Conservation (phyloP, 1,140 invertebrate species). For the Dreissena rostriformis region DNA sequence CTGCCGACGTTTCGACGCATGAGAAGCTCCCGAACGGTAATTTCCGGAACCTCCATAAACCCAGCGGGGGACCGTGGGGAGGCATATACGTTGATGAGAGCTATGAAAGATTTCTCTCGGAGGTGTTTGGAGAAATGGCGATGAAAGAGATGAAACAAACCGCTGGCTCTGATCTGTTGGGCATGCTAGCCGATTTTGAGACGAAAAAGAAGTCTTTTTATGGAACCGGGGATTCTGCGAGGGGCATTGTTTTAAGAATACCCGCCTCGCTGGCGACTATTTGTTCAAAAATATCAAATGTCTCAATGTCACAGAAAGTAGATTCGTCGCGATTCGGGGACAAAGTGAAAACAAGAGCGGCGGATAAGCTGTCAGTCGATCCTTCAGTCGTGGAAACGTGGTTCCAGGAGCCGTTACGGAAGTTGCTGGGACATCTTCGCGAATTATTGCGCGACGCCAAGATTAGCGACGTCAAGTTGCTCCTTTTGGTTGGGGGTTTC, state of each 20-base stretch:
- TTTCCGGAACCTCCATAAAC: slow-evolving; percentile 56
- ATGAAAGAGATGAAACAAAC: slow-evolving; percentile 40
- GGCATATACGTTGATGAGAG: slow-evolving; percentile 55
- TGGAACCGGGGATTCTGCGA: neutral
- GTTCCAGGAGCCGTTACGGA: slow-evolving; percentile 22
- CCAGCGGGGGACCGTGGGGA: slow-evolving; percentile 60
- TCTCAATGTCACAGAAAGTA: neutral
- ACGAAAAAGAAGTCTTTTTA: slow-evolving; percentile 43
- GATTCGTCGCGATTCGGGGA: neutral
- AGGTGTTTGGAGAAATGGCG: slow-evolving; percentile 38
- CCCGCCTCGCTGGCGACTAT: neutral
- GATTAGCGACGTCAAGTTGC: slow-evolving; percentile 3
- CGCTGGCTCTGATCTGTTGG: slow-evolving; percentile 39
- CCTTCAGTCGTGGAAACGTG: slow-evolving; percentile 23
- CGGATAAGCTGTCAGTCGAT: slow-evolving; percentile 5
- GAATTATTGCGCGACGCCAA: slow-evolving; percentile 11
- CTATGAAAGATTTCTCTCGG: slow-evolving; percentile 32
- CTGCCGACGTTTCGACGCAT: slow-evolving; percentile 61
- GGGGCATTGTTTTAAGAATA: slow-evolving; percentile 16
- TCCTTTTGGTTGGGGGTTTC: slow-evolving; percentile 47
- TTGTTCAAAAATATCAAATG: neutral
- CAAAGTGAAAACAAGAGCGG: neutral
- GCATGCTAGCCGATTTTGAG: slow-evolving; percentile 56
- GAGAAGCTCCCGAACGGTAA: slow-evolving; percentile 44
- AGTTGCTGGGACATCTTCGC: slow-evolving; percentile 17